phyloP scores from a whole-genome alignment of 1,140 invertebrate species.

The Mylabris phalerata region DNA sequence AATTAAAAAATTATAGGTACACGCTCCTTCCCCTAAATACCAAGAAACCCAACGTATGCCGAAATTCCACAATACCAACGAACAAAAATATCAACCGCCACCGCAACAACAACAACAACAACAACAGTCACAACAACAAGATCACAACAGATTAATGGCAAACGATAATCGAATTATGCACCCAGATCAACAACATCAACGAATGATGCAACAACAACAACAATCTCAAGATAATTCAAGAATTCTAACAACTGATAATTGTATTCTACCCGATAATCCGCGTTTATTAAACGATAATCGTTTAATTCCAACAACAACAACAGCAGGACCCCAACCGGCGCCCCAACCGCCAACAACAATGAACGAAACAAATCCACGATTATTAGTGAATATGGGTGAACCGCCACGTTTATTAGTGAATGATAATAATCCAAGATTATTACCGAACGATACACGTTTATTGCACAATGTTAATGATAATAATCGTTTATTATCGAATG shows the following conservation, averaged over 20 bases:
- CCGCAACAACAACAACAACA: slow-evolving; percentile 9
- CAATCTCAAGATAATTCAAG: slow-evolving; percentile 19
- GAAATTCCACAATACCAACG: slow-evolving; percentile 19
- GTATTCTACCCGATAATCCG: slow-evolving; percentile 30
- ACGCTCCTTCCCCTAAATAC: slow-evolving; percentile 30
- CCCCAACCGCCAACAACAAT: slow-evolving; percentile 18
- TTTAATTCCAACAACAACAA: slow-evolving; percentile 22
- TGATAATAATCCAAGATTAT: slow-evolving; percentile 31
- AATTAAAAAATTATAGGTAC: slow-evolving; percentile 21
- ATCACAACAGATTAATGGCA: slow-evolving; percentile 13
- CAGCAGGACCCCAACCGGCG: slow-evolving; percentile 22
- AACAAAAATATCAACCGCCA: slow-evolving; percentile 23
- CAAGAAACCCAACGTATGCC: slow-evolving; percentile 23
- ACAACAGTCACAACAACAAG: slow-evolving; percentile 14
- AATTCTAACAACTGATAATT: slow-evolving; percentile 27
- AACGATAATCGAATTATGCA: slow-evolving; percentile 28
- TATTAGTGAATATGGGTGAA: slow-evolving; percentile 36
- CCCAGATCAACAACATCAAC: slow-evolving; percentile 20
- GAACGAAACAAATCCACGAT: slow-evolving; percentile 23
- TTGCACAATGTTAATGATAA: slow-evolving; percentile 32
- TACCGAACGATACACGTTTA: slow-evolving; percentile 34
- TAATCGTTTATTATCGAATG: slow-evolving; percentile 19
- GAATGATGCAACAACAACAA: slow-evolving; percentile 23
- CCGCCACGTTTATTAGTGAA: slow-evolving; percentile 32
- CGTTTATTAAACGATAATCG: slow-evolving; percentile 29